phyloP scores from a whole-genome alignment of 2,888 invertebrate species.

The Drosophila putrida region DNA sequence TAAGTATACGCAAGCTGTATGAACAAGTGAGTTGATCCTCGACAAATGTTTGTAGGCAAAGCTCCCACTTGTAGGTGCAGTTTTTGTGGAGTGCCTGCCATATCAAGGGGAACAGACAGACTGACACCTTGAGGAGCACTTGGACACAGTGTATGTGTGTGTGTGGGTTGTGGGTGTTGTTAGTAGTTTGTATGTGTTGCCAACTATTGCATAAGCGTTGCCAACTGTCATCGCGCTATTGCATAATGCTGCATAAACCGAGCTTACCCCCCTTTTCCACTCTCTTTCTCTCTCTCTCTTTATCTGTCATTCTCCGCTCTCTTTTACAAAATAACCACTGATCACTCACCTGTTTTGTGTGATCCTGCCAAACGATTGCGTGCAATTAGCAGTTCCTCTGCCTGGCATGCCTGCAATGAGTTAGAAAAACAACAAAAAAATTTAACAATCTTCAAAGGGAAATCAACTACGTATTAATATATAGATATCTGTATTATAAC shows the following conservation, averaged over 20 bases:
- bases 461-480: too few species aligned
- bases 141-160: not conserved
- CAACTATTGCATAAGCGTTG: slow-evolving; percentile 19
- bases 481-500: too few species aligned
- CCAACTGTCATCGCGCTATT: slow-evolving; percentile 8
- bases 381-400: slow-evolving; percentile 60
- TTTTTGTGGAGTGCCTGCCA: slow-evolving; percentile 28
- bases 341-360: slow-evolving; percentile 69
- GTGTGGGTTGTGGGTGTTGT: slow-evolving; percentile 10
- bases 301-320: not conserved
- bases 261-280: not conserved
- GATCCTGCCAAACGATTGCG: slow-evolving; percentile 69
- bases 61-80: not conserved
- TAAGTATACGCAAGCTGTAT: slow-evolving; percentile 7
- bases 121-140: slow-evolving; percentile 48
- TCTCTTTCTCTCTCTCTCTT: not conserved
- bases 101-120: slow-evolving; percentile 25
- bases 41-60: not conserved
- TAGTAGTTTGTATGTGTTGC: slow-evolving; percentile 4
- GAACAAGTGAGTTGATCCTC: slow-evolving; percentile 3
- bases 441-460: too few species aligned
- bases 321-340: not conserved
- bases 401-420: slow-evolving; percentile 71
- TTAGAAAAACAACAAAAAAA: slow-evolving; percentile 7
- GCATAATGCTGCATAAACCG: slow-evolving; percentile 1